Conservation (phyloP, 2,797 vertebrate species). For the Coregonus suidteri region DNA sequence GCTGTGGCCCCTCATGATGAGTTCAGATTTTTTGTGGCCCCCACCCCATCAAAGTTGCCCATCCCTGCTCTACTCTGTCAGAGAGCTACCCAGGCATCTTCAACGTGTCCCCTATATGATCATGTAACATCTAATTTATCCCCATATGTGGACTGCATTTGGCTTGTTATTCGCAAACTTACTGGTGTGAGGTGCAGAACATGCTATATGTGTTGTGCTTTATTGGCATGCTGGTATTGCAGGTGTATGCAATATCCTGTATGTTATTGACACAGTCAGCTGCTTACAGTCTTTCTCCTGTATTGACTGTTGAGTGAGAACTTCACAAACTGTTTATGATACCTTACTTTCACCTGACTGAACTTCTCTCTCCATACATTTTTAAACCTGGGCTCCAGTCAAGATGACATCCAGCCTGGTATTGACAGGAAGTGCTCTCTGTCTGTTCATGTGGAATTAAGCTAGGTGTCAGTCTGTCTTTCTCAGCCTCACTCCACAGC, state of each 20-base stretch:
- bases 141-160: neutral
- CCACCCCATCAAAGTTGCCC: no score
- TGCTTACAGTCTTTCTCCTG: no score
- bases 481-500: neutral
- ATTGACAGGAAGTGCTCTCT: neutral
- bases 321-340: neutral
- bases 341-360: neutral
- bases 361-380: neutral
- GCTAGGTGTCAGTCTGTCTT: constrained; percentile 10
- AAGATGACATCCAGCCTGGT: neutral
- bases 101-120: constrained; percentile 19
- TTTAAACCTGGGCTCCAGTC: neutral
- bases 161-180: neutral
- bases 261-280: no score
- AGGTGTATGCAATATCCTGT: neutral
- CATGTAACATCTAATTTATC: neutral
- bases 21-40: no score
- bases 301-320: neutral
- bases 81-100: constrained; percentile 10
- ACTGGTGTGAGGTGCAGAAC: neutral
- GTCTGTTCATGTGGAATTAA: constrained; percentile 7
- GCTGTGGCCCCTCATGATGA: no score
- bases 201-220: neutral
- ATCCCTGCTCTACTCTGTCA: constrained; percentile 6
- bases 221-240: neutral